Evolutionary conservation across 2,888 invertebrate species (phyloP).

Genomic region (Drosophila phalerata): DNA sequence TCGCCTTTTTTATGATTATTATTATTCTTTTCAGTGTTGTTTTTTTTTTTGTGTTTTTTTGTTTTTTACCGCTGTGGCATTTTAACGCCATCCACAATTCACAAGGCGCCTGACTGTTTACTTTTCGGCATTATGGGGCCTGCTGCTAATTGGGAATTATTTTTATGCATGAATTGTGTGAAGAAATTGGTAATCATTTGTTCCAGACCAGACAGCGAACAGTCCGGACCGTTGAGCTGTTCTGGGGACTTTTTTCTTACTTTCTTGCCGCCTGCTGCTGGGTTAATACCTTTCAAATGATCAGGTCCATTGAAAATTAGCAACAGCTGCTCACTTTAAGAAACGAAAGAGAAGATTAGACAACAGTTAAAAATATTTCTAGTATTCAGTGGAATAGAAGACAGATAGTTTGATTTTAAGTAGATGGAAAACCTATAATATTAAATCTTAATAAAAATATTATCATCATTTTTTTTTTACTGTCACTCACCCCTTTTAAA

Average conservation of each 20-base stretch:
- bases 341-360: conserved; percentile 1
- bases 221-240: conserved; percentile 8
- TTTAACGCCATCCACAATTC: conserved; percentile 66
- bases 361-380: background rate
- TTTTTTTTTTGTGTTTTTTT: conserved; percentile 39
- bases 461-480: too few species aligned
- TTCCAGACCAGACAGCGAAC: conserved; percentile 27
- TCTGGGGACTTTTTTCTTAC: conserved; percentile 4
- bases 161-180: conserved; percentile 82
- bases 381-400: background rate
- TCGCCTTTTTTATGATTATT: conserved; percentile 76
- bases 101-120: conserved; percentile 73
- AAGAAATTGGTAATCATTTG: conserved; percentile 80
- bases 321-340: conserved; percentile 16
- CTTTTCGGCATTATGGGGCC: conserved; percentile 65
- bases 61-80: conserved; percentile 71
- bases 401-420: background rate
- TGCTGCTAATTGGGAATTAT: conserved; percentile 79
- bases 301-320: conserved; percentile 22
- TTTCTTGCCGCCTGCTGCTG: conserved; percentile 20
- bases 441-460: too few species aligned
- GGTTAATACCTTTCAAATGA: conserved; percentile 15
- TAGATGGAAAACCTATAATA: too few species aligned
- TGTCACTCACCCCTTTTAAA: too few species aligned
- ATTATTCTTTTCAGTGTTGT: conserved; percentile 51